Percentiles rank a stretch among this genome's conserved stretches.
Conservation (phyloP, 2,113 vertebrate genomes). For the Epinephelus lanceolatus region DNA sequence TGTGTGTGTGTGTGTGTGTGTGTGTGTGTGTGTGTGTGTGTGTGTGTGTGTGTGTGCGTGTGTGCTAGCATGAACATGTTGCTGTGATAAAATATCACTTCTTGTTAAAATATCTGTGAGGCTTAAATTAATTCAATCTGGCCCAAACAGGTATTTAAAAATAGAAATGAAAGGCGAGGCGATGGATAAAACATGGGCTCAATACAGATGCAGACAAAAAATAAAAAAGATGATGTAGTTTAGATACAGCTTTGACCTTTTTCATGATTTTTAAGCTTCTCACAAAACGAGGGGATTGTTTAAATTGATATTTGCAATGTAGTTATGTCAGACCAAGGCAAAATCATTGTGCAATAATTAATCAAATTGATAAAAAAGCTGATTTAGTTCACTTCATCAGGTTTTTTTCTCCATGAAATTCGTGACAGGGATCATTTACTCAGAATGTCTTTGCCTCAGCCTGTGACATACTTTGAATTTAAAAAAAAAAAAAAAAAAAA, state of each 20-base stretch:
- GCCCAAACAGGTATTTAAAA: neutral
- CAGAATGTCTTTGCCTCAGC: conserved; percentile 27
- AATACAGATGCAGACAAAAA: neutral
- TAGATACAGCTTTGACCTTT: neutral
- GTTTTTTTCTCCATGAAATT: neutral
- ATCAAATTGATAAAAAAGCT: neutral
- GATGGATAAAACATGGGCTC: conserved; percentile 16
- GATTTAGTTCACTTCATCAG: neutral
- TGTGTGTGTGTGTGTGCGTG: neutral
- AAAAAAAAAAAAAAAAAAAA: neutral
- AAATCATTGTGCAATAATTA: neutral
- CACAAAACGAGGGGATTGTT: neutral
- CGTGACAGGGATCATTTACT: neutral
- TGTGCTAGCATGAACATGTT: conserved; percentile 8
- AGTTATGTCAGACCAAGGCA: neutral
- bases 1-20: neutral
- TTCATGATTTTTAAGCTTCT: neutral
- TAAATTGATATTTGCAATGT: neutral
- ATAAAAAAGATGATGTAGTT: conserved; percentile 1
- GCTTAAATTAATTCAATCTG: neutral
- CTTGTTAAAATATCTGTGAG: conserved; percentile 4
- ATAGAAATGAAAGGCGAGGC: conserved; percentile 27
- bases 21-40: neutral
- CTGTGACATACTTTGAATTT: conserved; percentile 2
- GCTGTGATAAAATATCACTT: conserved; percentile 1